phyloP scores from a whole-genome alignment of 2,113 vertebrate species.

The Trinectes maculatus region DNA sequence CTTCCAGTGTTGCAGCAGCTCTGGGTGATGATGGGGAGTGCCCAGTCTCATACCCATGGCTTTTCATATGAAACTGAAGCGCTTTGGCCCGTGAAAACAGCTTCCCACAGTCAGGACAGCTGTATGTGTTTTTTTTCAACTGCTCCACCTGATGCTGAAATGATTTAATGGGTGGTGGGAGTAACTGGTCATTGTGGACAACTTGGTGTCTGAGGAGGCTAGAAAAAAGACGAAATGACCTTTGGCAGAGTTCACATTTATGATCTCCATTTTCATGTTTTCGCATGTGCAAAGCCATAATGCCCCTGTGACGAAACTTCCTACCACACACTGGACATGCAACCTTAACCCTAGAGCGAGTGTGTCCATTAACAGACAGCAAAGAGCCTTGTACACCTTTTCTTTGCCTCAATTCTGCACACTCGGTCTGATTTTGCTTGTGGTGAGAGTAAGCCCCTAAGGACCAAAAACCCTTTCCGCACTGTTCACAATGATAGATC shows the following conservation, averaged over 20 bases:
- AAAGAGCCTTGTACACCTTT: slow-evolving; percentile 41
- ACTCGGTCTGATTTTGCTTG: slow-evolving; percentile 74
- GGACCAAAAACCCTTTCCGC: slow-evolving; percentile 85
- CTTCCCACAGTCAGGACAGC: slow-evolving; percentile 82
- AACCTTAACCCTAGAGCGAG: slow-evolving; percentile 56
- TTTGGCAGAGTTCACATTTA: slow-evolving; percentile 78
- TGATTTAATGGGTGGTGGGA: slow-evolving; percentile 77
- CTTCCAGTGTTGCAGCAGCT: slow-evolving; percentile 33
- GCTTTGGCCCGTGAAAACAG: slow-evolving; percentile 82
- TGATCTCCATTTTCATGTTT: slow-evolving; percentile 77
- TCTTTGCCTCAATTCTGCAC: slow-evolving; percentile 64
- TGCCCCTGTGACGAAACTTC: slow-evolving; percentile 77
- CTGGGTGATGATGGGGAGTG: slow-evolving; percentile 45
- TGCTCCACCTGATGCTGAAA: slow-evolving; percentile 83
- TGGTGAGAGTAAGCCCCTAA: slow-evolving; percentile 82
- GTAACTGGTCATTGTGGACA: slow-evolving; percentile 69
- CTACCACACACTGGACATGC: slow-evolving; percentile 77
- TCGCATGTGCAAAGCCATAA: slow-evolving; percentile 77
- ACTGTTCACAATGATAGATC: slow-evolving; percentile 81
- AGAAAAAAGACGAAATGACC: slow-evolving; percentile 80
- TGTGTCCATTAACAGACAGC: slow-evolving; percentile 53
- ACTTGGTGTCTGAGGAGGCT: slow-evolving; percentile 82
- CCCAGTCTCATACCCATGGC: slow-evolving; percentile 79
- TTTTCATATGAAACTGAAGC: slow-evolving; percentile 84
- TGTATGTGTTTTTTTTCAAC: slow-evolving; percentile 80